A percentile compares a stretch with the other conserved stretches of the same genome.
phyloP scores from a whole-genome alignment of 1,140 invertebrate species.

The Holcopasites calliopsidis region DNA sequence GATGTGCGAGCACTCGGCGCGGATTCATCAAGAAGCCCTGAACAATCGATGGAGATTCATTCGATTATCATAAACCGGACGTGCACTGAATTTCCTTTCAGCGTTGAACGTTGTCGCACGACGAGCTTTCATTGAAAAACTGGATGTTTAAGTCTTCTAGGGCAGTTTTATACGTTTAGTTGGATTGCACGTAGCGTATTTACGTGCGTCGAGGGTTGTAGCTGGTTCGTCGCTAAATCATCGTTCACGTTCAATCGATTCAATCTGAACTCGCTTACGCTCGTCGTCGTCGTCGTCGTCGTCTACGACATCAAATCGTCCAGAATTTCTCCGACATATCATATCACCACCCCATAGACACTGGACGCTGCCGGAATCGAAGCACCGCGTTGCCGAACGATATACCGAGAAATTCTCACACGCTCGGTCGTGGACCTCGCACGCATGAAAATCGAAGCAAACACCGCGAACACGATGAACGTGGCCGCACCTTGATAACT shows the following conservation, averaged over 20 bases:
- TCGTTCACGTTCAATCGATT: constrained; percentile 10
- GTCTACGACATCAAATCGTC: constrained; percentile 30
- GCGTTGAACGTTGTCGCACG: neutral
- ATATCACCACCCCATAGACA: neutral
- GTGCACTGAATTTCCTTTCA: neutral
- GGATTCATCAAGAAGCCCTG: neutral
- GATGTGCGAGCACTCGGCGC: neutral
- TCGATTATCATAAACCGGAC: neutral
- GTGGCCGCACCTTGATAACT: constrained; percentile 45
- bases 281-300: neutral
- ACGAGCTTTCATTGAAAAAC: neutral
- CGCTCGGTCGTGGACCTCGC: constrained; percentile 37
- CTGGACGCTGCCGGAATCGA: constrained; percentile 6
- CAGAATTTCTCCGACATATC: constrained; percentile 32
- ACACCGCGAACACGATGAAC: constrained; percentile 25
- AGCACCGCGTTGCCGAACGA: constrained; percentile 23
- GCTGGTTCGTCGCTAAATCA: neutral
- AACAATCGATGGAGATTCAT: constrained; percentile 1
- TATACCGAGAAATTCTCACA: constrained; percentile 18
- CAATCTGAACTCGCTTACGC: neutral
- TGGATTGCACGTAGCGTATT: constrained; percentile 5
- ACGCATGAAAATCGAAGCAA: constrained; percentile 54
- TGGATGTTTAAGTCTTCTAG: neutral
- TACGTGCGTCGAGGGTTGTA: neutral
- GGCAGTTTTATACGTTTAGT: constrained; percentile 1